phyloP scores from a whole-genome alignment of 2,888 invertebrate genomes.

The Troides oblongomaculatus region DNA sequence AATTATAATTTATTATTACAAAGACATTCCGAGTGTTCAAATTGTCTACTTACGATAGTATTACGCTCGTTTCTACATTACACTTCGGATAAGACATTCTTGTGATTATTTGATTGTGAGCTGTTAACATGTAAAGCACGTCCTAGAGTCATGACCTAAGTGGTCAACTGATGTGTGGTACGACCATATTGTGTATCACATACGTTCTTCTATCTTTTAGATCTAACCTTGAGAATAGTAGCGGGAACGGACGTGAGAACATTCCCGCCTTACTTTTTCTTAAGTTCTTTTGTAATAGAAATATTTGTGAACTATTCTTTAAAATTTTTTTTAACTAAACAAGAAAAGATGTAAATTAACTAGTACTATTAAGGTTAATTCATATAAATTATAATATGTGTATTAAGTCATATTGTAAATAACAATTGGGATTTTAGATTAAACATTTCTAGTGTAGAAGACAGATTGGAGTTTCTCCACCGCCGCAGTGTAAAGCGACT shows the following conservation, averaged over 20 bases:
- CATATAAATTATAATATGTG: too few relatives aligned
- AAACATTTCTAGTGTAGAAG: too few relatives aligned
- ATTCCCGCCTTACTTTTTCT: conserved; percentile 37
- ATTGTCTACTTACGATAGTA: conserved; percentile 5
- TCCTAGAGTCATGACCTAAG: conserved; percentile 52
- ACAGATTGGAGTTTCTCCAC: too few relatives aligned
- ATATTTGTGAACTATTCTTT: not conserved
- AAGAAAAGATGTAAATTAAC: too few relatives aligned
- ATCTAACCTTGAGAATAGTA: conserved; percentile 66
- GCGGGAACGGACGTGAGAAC: conserved; percentile 59
- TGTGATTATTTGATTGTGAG: conserved; percentile 24
- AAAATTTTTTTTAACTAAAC: not conserved
- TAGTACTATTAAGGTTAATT: too few relatives aligned
- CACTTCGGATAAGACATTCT: conserved; percentile 21
- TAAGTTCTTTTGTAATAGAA: not conserved
- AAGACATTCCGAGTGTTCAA: conserved; percentile 7
- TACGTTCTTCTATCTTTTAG: conserved; percentile 49
- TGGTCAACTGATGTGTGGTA: conserved; percentile 57
- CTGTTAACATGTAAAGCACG: conserved; percentile 47
- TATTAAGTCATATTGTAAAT: too few relatives aligned
- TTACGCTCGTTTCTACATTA: conserved; percentile 8
- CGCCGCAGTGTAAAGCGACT: too few relatives aligned
- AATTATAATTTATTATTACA: conserved; percentile 28
- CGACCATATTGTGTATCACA: conserved; percentile 49
- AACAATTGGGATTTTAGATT: too few relatives aligned